A percentile compares a stretch with the other conserved stretches of the same genome.
phyloP scores from a whole-genome alignment of 2,797 vertebrate species.

The Phoxinus dragarum region DNA sequence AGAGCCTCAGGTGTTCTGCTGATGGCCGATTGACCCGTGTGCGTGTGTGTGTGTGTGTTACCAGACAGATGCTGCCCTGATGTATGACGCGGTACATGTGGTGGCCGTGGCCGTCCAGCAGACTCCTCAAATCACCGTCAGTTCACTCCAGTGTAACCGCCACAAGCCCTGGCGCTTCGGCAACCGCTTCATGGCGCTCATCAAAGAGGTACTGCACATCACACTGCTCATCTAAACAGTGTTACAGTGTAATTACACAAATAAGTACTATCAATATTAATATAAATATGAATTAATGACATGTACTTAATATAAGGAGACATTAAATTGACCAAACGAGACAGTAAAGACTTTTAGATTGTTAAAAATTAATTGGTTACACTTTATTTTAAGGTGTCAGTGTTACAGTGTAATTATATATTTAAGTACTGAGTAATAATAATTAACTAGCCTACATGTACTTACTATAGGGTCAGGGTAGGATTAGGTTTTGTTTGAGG shows the following conservation, averaged over 20 bases:
- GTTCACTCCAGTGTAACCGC: conserved; percentile 94
- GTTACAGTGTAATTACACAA: not conserved
- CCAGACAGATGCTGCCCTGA: conserved; percentile 95
- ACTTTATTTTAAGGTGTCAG: too few species aligned
- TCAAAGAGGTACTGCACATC: conserved; percentile 88
- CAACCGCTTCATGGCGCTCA: conserved; percentile 94
- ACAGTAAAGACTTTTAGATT: not conserved
- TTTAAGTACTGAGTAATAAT: too few species aligned
- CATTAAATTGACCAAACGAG: not conserved
- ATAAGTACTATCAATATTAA: not conserved
- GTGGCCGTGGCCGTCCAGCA: conserved; percentile 97
- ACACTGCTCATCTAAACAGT: not conserved
- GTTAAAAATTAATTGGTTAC: too few species aligned
- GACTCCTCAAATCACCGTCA: conserved; percentile 98
- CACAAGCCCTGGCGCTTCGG: conserved; percentile 98
- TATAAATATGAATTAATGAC: not conserved
- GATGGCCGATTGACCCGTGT: conserved; percentile 22
- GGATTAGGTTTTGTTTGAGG: too few species aligned
- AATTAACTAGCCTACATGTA: too few species aligned
- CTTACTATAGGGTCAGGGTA: too few species aligned
- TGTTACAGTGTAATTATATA: too few species aligned
- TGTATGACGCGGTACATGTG: conserved; percentile 98
- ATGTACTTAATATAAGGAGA: not conserved
- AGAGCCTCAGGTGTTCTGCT: conserved; percentile 20
- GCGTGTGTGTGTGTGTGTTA: conserved; percentile 64